Percentiles rank a stretch among this genome's conserved stretches.
Conservation (phyloP, 2,113 vertebrate genomes). For the Colaptes auratus region DNA sequence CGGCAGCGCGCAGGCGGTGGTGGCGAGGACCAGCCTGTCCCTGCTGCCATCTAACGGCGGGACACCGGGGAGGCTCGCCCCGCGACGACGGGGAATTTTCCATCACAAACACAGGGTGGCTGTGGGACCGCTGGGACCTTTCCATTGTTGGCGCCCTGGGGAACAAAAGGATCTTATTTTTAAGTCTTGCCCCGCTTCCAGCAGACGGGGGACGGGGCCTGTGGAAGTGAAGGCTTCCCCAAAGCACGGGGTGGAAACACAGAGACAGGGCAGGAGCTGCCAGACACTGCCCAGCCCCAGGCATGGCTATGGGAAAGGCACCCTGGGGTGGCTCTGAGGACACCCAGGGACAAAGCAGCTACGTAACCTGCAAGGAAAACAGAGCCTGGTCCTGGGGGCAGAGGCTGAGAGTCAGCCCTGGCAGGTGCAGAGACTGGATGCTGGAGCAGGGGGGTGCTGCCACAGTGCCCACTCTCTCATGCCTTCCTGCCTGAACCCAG, state of each 20-base stretch:
- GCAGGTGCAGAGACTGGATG: neutral
- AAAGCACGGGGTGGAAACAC: neutral
- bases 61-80: neutral
- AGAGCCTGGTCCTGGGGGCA: neutral
- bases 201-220: neutral
- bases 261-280: neutral
- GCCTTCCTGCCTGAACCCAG: neutral
- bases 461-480: fast-evolving
- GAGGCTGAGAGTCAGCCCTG: fast-evolving
- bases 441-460: neutral
- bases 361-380: neutral
- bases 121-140: conserved; percentile 33
- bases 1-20: fast-evolving
- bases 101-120: conserved; percentile 36
- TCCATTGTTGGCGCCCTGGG: neutral
- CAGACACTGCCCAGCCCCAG: neutral
- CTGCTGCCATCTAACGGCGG: conserved; percentile 49
- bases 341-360: neutral
- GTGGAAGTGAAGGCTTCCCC: conserved; percentile 19
- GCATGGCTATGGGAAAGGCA: neutral
- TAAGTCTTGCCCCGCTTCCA: neutral
- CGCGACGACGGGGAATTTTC: neutral
- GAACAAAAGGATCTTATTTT: conserved; percentile 44
- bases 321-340: neutral
- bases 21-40: neutral